Conservation (phyloP, 2,888 invertebrate genomes). For the Xestoiulus laeticollis region DNA sequence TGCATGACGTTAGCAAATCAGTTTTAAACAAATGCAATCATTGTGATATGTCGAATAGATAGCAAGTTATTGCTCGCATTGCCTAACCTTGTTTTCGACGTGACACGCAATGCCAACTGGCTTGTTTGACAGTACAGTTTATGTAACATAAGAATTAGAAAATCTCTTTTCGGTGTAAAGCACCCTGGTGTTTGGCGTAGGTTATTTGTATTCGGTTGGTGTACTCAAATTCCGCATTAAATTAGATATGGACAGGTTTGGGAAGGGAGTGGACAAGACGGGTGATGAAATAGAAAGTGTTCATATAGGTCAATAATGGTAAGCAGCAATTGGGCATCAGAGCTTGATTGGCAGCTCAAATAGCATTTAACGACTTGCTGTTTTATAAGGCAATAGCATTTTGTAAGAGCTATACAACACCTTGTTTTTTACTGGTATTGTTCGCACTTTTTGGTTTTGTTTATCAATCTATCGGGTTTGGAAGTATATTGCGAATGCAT, state of each 20-base stretch:
- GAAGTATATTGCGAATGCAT: background rate
- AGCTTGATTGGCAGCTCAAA: background rate
- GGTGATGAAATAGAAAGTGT: constrained; percentile 18
- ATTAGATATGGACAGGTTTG: constrained; percentile 7
- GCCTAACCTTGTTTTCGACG: constrained; percentile 36
- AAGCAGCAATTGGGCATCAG: background rate
- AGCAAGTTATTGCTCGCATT: constrained; percentile 13
- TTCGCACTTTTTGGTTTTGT: background rate
- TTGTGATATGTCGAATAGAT: background rate
- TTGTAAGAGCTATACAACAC: background rate
- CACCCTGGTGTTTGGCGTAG: constrained; percentile 34
- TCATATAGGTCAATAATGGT: constrained; percentile 10
- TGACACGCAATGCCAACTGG: constrained; percentile 20
- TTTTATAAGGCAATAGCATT: background rate
- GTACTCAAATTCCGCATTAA: background rate
- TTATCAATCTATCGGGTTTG: background rate
- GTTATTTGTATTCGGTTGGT: background rate
- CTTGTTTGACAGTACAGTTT: constrained; percentile 31
- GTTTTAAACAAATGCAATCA: background rate
- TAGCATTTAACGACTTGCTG: background rate
- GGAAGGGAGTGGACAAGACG: constrained; percentile 8
- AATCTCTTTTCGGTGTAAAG: constrained; percentile 15
- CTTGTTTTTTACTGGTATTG: background rate
- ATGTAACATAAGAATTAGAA: background rate
- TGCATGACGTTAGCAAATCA: constrained; percentile 12